Percentiles rank a stretch among this genome's conserved stretches.
Conservation (phyloP, 2,888 invertebrate genomes). For the Hedya salicella region DNA sequence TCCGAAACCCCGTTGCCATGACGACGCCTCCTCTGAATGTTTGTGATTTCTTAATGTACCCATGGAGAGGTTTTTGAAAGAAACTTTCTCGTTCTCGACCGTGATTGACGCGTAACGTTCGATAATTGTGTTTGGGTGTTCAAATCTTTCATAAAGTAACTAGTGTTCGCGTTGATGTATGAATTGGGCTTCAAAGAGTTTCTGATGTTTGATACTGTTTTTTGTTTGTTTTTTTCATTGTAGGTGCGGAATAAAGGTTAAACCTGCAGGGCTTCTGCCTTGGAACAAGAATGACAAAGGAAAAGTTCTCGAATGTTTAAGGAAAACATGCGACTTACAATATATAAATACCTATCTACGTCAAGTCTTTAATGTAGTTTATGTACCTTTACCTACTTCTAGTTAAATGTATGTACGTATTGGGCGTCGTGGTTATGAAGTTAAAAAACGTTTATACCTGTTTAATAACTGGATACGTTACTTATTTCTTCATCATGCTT, state of each 20-base stretch:
- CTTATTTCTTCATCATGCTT: no score
- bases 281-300: neutral
- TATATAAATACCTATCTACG: neutral
- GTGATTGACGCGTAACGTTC: constrained; percentile 68
- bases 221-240: constrained; percentile 1
- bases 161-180: constrained; percentile 45
- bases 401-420: no score
- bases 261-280: neutral
- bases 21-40: constrained; percentile 77
- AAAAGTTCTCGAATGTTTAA: neutral
- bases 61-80: constrained; percentile 60
- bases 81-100: constrained; percentile 56
- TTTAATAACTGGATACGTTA: no score
- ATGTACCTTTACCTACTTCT: no score
- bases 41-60: constrained; percentile 69
- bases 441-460: no score
- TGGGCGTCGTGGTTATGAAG: no score
- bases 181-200: constrained; percentile 47
- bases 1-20: constrained; percentile 70
- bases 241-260: neutral
- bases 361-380: no score
- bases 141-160: constrained; percentile 51
- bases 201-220: neutral
- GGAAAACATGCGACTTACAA: constrained; percentile 8
- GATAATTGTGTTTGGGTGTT: constrained; percentile 63